Evolutionary conservation across 2,888 invertebrate genomes (phyloP).

Genomic region (Lamellibrachia columna): DNA sequence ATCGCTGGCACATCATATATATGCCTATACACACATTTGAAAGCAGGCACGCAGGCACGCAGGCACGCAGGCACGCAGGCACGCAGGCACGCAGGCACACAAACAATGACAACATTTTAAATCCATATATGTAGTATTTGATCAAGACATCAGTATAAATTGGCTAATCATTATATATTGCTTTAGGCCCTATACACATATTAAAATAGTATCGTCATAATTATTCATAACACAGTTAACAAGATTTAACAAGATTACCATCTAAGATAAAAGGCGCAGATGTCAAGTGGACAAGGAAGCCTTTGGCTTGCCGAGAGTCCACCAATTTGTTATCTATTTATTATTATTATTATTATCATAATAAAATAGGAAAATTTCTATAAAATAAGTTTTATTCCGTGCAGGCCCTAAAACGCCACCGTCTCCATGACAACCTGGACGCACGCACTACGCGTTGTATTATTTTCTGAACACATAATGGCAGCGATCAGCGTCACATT

Average conservation of each 20-base stretch:
- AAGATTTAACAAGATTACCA: no score
- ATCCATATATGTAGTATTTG: no score
- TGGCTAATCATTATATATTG: not conserved
- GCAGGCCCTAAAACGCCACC: not conserved
- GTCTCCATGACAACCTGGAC: not conserved
- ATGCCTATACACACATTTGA: not conserved
- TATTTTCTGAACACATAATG: not conserved
- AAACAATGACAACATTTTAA: not conserved
- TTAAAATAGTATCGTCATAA: not conserved
- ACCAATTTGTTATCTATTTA: no score
- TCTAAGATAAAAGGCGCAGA: no score
- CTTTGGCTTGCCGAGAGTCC: no score
- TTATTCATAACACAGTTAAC: not conserved
- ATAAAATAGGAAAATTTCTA: not conserved
- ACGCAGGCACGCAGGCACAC: not conserved
- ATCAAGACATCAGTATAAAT: not conserved
- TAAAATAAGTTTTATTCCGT: not conserved
- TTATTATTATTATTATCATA: not conserved
- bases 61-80: not conserved
- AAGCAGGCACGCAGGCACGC: not conserved
- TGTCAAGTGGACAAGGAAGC: no score
- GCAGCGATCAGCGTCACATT: not conserved
- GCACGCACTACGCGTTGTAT: not conserved
- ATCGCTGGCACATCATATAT: no score
- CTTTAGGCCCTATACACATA: not conserved